Percentiles rank a stretch among this genome's conserved stretches.
phyloP scores from a whole-genome alignment of 2,888 invertebrate genomes.

The Azorinus chamasolen region DNA sequence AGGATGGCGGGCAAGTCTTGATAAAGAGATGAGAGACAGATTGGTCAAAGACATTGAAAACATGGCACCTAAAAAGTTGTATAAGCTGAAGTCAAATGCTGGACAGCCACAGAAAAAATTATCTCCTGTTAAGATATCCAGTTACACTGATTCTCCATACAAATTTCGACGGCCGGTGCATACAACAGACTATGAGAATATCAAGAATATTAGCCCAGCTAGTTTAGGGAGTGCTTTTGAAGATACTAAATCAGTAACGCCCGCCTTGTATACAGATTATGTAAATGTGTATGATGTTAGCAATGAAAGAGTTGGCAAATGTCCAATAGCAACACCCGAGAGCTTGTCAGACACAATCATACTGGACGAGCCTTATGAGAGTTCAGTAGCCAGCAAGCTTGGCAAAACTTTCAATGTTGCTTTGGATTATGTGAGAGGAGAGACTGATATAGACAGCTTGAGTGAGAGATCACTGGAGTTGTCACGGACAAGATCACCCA shows the following conservation, averaged over 20 bases:
- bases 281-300: conserved; percentile 42
- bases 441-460: conserved; percentile 1
- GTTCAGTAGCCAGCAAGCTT: background rate
- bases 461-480: conserved; percentile 27
- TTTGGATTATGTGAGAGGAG: conserved; percentile 2
- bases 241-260: conserved; percentile 26
- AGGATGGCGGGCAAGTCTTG: conserved; percentile 60
- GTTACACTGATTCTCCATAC: conserved; percentile 66
- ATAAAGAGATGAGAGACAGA: conserved; percentile 42
- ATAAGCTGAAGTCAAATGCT: conserved; percentile 41
- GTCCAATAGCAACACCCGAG: conserved; percentile 55
- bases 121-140: conserved; percentile 45
- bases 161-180: conserved; percentile 56
- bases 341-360: conserved; percentile 53
- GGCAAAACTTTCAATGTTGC: background rate
- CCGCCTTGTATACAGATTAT: conserved; percentile 38
- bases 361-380: conserved; percentile 11
- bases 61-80: conserved; percentile 57
- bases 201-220: conserved; percentile 27
- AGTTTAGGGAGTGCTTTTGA: conserved; percentile 36
- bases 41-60: conserved; percentile 46
- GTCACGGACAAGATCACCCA: conserved; percentile 48
- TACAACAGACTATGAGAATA: conserved; percentile 46
- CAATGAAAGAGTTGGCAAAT: conserved; percentile 20
- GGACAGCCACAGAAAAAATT: conserved; percentile 21